phyloP scores from a whole-genome alignment of 2,888 invertebrate genomes.

The Chalcis sispes region DNA sequence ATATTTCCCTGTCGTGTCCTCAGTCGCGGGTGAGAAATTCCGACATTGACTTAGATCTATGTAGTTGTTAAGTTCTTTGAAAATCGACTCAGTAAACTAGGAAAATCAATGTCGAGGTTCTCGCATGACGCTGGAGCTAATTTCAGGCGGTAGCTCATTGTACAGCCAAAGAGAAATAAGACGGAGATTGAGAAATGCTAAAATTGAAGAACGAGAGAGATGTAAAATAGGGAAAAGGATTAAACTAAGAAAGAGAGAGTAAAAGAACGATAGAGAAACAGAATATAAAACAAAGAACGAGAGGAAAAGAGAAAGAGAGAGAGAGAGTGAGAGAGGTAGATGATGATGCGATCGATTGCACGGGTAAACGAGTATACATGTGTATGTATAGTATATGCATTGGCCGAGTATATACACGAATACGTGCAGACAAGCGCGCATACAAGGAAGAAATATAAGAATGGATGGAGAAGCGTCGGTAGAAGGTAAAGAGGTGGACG shows the following conservation, averaged over 20 bases:
- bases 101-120: constrained; percentile 28
- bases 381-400: constrained; percentile 12
- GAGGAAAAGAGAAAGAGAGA: constrained; percentile 5
- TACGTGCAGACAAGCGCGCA: too few species aligned
- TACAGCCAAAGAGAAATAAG: constrained; percentile 15
- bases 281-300: constrained; percentile 11
- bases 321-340: not conserved
- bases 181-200: constrained; percentile 20
- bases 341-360: constrained; percentile 32
- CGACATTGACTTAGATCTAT: constrained; percentile 31
- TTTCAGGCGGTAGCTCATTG: constrained; percentile 22
- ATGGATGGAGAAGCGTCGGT: not conserved
- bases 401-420: not conserved
- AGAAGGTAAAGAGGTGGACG: not conserved
- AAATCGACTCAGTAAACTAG: constrained; percentile 3
- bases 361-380: too few species aligned
- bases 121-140: not conserved
- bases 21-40: constrained; percentile 20
- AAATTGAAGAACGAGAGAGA: too few species aligned
- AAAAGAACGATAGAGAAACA: not conserved
- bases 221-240: too few species aligned
- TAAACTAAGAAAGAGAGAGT: not conserved
- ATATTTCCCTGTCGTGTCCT: not conserved
- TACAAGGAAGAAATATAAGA: too few species aligned
- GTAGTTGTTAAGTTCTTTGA: constrained; percentile 16